A percentile compares a stretch with the other conserved stretches of the same genome.
These are phyloP conservation scores for Gasteruption jaculator DNA, from an alignment of 2,888 invertebrate species.

Conservation along the genomic window DNA sequence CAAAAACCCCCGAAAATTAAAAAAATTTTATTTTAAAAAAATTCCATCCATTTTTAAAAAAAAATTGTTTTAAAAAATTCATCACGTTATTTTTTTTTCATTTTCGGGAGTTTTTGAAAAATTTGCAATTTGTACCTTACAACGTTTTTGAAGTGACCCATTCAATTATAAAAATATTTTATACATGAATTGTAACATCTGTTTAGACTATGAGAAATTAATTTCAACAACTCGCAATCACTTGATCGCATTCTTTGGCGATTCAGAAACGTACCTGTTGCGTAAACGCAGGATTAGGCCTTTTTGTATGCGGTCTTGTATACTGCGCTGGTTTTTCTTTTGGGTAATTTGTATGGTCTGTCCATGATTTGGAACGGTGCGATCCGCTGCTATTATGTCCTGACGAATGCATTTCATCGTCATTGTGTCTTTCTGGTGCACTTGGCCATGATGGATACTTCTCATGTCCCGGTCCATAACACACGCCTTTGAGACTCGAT, in stretches of 20 bases:
- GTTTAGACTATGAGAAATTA: too few relatives aligned
- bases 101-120: too few relatives aligned
- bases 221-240: neutral
- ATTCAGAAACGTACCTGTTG: slow-evolving; percentile 58
- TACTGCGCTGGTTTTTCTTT: slow-evolving; percentile 64
- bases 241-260: neutral
- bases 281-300: slow-evolving; percentile 58
- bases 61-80: too few relatives aligned
- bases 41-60: too few relatives aligned
- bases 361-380: slow-evolving; percentile 67
- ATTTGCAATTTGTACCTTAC: too few relatives aligned
- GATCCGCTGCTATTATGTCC: slow-evolving; percentile 55
- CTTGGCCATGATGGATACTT: slow-evolving; percentile 74
- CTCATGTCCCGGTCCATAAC: slow-evolving; percentile 68
- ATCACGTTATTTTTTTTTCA: too few relatives aligned
- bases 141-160: too few relatives aligned
- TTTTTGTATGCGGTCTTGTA: slow-evolving; percentile 62
- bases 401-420: slow-evolving; percentile 43
- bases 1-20: too few relatives aligned
- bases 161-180: too few relatives aligned
- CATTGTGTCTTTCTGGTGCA: slow-evolving; percentile 56
- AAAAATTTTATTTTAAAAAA: too few relatives aligned
- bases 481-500: slow-evolving; percentile 63
- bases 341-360: slow-evolving; percentile 67
- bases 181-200: too few relatives aligned